Percentiles rank a stretch among this genome's conserved stretches.
These are phyloP conservation scores for Gasterosteus aculeatus DNA, from an alignment of 2,113 vertebrate species.

Conservation along the genomic window DNA sequence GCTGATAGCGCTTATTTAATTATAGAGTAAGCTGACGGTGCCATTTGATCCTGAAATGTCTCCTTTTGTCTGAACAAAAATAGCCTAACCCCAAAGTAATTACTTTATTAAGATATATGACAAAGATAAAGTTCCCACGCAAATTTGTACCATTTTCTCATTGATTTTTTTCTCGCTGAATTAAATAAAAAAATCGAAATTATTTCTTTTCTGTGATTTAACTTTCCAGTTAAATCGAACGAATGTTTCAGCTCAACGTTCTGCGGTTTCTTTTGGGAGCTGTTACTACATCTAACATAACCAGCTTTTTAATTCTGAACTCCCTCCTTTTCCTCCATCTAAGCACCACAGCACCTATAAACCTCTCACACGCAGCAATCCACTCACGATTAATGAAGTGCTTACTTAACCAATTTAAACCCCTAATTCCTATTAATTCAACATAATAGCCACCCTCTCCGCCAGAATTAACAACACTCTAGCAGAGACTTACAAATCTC, in stretches of 20 bases:
- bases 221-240: background rate
- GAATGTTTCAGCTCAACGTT: background rate
- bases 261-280: background rate
- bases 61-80: background rate
- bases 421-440: slow-evolving; percentile 85
- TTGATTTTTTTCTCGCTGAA: background rate
- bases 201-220: background rate
- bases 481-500: slow-evolving; percentile 79
- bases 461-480: slow-evolving; percentile 80
- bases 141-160: no score
- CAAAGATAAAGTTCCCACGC: background rate
- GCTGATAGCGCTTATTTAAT: background rate
- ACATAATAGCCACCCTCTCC: slow-evolving; percentile 82
- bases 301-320: slow-evolving; percentile 33
- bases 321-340: slow-evolving; percentile 35
- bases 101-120: background rate
- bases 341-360: slow-evolving; percentile 52
- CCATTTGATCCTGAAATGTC: background rate
- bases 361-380: slow-evolving; percentile 69
- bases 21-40: background rate
- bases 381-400: slow-evolving; percentile 83
- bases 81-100: background rate
- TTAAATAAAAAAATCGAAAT: background rate
- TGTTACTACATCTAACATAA: slow-evolving; percentile 15
- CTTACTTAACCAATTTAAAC: slow-evolving; percentile 85